Conservation (phyloP, 1,140 invertebrate genomes). For the Platyscapa corneri region DNA sequence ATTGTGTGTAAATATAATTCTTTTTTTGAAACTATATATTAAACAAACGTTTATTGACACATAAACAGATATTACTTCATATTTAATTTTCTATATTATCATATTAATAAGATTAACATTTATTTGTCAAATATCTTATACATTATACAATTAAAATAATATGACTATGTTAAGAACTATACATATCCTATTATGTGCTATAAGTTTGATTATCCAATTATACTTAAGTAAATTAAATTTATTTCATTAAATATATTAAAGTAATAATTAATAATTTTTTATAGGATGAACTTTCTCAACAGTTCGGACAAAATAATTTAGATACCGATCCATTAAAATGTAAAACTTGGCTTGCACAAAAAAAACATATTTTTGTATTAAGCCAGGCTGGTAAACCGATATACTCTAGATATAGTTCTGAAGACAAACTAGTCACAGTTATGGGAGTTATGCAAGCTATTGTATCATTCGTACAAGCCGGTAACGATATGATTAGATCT, state of each 20-base stretch:
- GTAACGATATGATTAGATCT: constrained; percentile 87
- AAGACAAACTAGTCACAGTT: constrained; percentile 94
- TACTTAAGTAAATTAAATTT: background rate
- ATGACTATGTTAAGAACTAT: background rate
- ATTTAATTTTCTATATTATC: background rate
- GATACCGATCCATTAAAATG: constrained; percentile 68
- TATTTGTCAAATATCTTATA: no score
- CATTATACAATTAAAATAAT: no score
- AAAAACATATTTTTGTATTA: constrained; percentile 95
- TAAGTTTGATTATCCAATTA: background rate
- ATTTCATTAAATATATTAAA: background rate
- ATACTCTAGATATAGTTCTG: constrained; percentile 92
- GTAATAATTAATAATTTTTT: background rate
- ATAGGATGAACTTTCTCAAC: constrained; percentile 67
- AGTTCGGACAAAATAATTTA: constrained; percentile 64
- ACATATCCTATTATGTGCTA: background rate
- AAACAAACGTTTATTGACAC: background rate
- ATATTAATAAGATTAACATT: background rate
- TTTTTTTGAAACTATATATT: background rate
- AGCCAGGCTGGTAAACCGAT: constrained; percentile 97
- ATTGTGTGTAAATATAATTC: background rate
- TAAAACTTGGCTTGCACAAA: constrained; percentile 82
- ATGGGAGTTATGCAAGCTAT: constrained; percentile 97
- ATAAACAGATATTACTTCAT: background rate
- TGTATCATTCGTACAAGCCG: constrained; percentile 91